A percentile compares a stretch with the other conserved stretches of the same genome.
phyloP scores from a whole-genome alignment of 2,888 invertebrate species.

The Syrista parreyssii region DNA sequence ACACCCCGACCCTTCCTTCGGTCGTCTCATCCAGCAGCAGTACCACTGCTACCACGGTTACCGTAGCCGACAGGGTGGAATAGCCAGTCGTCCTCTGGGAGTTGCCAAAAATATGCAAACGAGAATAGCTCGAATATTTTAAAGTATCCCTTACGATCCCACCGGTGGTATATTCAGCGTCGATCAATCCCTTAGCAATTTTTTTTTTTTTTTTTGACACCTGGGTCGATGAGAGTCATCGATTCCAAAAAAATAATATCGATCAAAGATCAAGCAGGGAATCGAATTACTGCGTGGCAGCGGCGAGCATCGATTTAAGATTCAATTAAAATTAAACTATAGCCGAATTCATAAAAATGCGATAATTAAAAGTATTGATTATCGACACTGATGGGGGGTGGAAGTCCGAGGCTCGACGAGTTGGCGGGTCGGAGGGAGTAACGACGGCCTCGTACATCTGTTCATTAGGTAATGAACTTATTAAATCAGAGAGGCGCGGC shows the following conservation, averaged over 20 bases:
- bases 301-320: constrained; percentile 39
- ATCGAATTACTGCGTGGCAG: constrained; percentile 23
- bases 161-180: background rate
- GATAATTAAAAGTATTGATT: constrained; percentile 64
- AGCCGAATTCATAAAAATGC: constrained; percentile 52
- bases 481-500: constrained; percentile 56
- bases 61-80: background rate
- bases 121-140: background rate
- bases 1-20: constrained; percentile 24
- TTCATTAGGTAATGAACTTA: constrained; percentile 64
- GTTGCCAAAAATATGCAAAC: background rate
- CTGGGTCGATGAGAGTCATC: background rate
- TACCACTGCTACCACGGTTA: background rate
- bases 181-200: background rate
- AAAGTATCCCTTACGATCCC: constrained; percentile 1
- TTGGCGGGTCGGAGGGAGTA: constrained; percentile 14
- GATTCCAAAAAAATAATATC: background rate
- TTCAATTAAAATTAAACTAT: constrained; percentile 50
- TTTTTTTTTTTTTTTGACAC: background rate
- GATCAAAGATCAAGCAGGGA: background rate
- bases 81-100: background rate
- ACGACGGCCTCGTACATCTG: constrained; percentile 51
- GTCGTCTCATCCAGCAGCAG: background rate
- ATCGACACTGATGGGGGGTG: constrained; percentile 36
- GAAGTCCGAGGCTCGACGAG: constrained; percentile 8